These are phyloP conservation scores for Pteromalus puparum DNA, from an alignment of 1,140 invertebrate species.

Conservation along the genomic window DNA sequence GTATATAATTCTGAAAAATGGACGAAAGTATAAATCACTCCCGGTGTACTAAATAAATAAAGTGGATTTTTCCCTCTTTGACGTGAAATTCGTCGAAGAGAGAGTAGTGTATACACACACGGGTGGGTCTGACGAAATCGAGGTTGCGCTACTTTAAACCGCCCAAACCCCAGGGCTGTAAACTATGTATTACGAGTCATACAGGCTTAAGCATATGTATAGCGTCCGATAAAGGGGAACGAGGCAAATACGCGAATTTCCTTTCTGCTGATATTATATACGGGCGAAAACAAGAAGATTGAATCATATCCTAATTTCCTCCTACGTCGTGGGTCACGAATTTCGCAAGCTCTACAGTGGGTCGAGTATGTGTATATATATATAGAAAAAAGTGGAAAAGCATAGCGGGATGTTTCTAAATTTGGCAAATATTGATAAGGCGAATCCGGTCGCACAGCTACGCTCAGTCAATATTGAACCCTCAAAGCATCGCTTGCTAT, in stretches of 20 bases:
- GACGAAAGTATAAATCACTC: too few species aligned
- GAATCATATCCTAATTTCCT: too few species aligned
- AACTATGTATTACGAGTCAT: not conserved
- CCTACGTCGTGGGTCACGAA: too few species aligned
- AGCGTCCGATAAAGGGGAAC: not conserved
- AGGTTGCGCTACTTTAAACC: not conserved
- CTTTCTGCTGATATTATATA: too few species aligned
- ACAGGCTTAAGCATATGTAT: not conserved
- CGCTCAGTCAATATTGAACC: constrained; percentile 28
- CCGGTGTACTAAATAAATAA: too few species aligned
- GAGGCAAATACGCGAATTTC: not conserved
- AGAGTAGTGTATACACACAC: not conserved
- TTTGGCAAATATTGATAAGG: constrained; percentile 27
- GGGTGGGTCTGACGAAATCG: not conserved
- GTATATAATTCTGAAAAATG: too few species aligned
- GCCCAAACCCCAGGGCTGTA: not conserved
- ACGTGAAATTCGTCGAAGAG: too few species aligned
- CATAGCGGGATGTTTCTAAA: not conserved
- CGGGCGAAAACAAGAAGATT: too few species aligned
- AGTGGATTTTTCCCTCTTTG: too few species aligned
- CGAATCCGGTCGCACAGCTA: not conserved
- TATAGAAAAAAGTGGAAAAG: too few species aligned
- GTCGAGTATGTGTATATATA: too few species aligned
- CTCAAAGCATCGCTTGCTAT: not conserved
- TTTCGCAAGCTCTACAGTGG: too few species aligned